Base-by-base conservation (phyloP, 2,113 vertebrate species). In the Oreocharis arfaki region DNA sequence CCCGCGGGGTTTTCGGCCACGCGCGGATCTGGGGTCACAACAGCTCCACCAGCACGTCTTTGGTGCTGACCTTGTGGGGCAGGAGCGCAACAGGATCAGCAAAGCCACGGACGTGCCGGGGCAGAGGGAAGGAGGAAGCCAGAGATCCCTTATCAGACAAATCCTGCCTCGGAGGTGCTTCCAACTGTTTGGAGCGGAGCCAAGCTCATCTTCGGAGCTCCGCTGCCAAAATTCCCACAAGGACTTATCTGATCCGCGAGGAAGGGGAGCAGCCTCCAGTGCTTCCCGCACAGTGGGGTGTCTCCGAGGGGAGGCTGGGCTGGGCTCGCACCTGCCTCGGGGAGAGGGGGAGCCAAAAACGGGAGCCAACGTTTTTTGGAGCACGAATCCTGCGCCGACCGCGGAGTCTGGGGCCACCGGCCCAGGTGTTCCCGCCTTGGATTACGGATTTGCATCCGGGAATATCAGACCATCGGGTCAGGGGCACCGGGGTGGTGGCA, bases 1-100 rank as follows among this genome's bases (percentile, higher is more conserved):
- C 8, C 44, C 0, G 0, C 0, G 1, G 33, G 21, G 12, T 56
- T n/a, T 16, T n/a, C 27, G 20, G 47, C 53, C 7, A 0, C 0
- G 0, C 3, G 5, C 2, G 13, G 77, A 9, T 16, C 4, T 21
- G 75, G 80, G 73, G 61, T 68, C 69, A 28, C 32, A 11, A 79
- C 23, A 8, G 32, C 53, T 16, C 77, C 47, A 10, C 7, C 3
- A 1, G 22, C 57, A 5, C 2, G 0, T 33, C 52, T 10, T 50
- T 10, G 21, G 67, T 28, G 41, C 55, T 86, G 69, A 39, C 65
- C 83, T 84, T 49, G 59, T 33, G 59, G 84, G 78, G 56, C 49
- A 26, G 10, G 91, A 84, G 55, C 67, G 16, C 35, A 24, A 13
- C 33, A 19, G 81, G 49, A n/a, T 82, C 84, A 47, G 64, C 65